These are phyloP conservation scores for Myripristis jacobus DNA, from an alignment of 2,797 vertebrate genomes.

Conservation along the genomic window DNA sequence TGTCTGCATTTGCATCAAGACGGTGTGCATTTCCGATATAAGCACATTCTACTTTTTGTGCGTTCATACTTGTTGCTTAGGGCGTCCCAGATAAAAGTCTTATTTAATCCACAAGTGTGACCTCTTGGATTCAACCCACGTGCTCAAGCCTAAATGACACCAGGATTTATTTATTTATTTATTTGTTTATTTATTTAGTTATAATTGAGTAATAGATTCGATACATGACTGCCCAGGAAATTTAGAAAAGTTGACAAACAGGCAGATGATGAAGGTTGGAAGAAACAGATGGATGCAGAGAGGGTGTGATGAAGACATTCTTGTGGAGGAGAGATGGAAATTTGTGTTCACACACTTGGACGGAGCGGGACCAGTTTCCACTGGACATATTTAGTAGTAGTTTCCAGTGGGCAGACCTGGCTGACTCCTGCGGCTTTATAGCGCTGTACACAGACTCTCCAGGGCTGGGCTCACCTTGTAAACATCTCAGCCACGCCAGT, in stretches of 20 bases:
- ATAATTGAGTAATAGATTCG: background rate
- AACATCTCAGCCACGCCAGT: slow-evolving; percentile 59
- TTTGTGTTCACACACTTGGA: slow-evolving; percentile 59
- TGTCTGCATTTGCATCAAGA: no score
- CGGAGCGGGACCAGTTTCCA: slow-evolving; percentile 61
- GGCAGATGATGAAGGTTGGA: slow-evolving; percentile 13
- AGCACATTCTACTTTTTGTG: no score
- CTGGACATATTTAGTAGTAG: slow-evolving; percentile 64
- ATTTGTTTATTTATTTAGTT: no score
- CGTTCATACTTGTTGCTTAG: no score
- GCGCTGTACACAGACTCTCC: slow-evolving; percentile 44
- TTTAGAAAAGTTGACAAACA: slow-evolving; percentile 8
- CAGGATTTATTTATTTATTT: background rate
- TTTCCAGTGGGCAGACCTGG: slow-evolving; percentile 61
- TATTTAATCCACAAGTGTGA: no score
- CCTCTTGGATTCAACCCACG: no score
- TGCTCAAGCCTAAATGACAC: no score
- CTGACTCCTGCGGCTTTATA: slow-evolving; percentile 63
- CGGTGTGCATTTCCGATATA: no score
- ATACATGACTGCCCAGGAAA: slow-evolving; percentile 2
- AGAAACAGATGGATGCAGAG: slow-evolving; percentile 33
- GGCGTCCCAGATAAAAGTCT: no score
- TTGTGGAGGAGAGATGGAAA: slow-evolving; percentile 56
- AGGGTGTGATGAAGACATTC: slow-evolving; percentile 41
- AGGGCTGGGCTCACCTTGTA: slow-evolving; percentile 67